A percentile compares a stretch with the other conserved stretches of the same genome.
These are phyloP conservation scores for Chelmon rostratus DNA, from an alignment of 2,797 vertebrate species.

Conservation along the genomic window DNA sequence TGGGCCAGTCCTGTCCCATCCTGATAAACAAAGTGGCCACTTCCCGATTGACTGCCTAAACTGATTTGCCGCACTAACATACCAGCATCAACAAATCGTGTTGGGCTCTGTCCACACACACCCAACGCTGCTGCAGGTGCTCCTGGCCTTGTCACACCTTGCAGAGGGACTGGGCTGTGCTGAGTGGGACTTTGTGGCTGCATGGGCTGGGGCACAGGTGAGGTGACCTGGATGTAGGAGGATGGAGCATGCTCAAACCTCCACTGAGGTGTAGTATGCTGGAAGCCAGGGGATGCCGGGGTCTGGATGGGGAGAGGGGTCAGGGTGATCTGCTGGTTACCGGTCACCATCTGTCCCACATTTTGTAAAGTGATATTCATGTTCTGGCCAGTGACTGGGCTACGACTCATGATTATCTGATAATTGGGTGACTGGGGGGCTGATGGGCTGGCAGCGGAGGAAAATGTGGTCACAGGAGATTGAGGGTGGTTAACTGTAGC, in stretches of 20 bases:
- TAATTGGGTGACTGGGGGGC: constrained; percentile 97
- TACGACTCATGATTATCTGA: constrained; percentile 96
- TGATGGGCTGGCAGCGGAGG: constrained; percentile 93
- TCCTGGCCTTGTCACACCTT: constrained; percentile 87
- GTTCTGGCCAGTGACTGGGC: constrained; percentile 92
- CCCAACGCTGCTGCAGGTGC: constrained; percentile 88
- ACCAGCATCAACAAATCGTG: constrained; percentile 92
- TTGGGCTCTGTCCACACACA: constrained; percentile 94
- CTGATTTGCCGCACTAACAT: constrained; percentile 95
- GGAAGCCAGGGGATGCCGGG: constrained; percentile 93
- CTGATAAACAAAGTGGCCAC: constrained; percentile 94
- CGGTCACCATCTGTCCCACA: constrained; percentile 91
- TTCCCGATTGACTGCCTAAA: constrained; percentile 89
- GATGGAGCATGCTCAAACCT: constrained; percentile 94
- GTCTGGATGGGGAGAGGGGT: constrained; percentile 93
- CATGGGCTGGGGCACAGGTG: constrained; percentile 92
- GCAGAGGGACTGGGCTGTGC: constrained; percentile 91
- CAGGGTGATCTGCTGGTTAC: constrained; percentile 95
- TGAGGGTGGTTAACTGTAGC: constrained; percentile 89
- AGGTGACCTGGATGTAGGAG: constrained; percentile 96
- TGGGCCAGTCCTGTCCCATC: constrained; percentile 92
- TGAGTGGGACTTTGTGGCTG: constrained; percentile 97
- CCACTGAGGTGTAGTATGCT: constrained; percentile 93
- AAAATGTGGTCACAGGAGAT: constrained; percentile 93
- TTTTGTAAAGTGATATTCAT: constrained; percentile 97